phyloP scores from a whole-genome alignment of 2,888 invertebrate species.

The Aspidapion aeneum region DNA sequence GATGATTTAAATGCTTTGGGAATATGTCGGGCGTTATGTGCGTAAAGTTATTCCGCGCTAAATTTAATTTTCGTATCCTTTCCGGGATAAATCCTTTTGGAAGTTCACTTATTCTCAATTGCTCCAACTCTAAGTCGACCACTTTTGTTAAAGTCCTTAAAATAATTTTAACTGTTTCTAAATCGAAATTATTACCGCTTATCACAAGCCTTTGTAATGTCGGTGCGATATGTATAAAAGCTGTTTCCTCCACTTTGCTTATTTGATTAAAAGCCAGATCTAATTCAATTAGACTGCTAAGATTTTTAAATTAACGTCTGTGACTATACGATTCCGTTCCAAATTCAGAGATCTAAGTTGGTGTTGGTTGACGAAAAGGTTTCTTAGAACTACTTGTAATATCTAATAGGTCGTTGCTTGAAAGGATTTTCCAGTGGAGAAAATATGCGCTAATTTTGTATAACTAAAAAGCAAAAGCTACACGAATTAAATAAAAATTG shows the following conservation, averaged over 20 bases:
- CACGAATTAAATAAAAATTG: no score
- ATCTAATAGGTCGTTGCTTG: no score
- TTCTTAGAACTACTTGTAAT: constrained; percentile 71
- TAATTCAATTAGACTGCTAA: constrained; percentile 63
- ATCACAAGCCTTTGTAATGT: constrained; percentile 63
- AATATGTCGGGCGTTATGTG: constrained; percentile 57
- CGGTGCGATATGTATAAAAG: constrained; percentile 59
- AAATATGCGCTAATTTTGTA: no score
- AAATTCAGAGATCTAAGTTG: constrained; percentile 52
- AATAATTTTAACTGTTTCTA: constrained; percentile 53
- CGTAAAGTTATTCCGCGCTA: constrained; percentile 68
- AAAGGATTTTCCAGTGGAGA: no score
- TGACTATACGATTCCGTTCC: constrained; percentile 69
- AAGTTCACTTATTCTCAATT: constrained; percentile 54
- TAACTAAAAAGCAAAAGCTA: no score
- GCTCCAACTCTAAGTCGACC: constrained; percentile 56
- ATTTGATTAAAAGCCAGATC: constrained; percentile 77
- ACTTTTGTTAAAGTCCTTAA: constrained; percentile 58
- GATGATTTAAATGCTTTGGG: constrained; percentile 56
- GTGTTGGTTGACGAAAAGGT: constrained; percentile 60
- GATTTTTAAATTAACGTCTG: constrained; percentile 72
- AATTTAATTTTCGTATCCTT: constrained; percentile 62
- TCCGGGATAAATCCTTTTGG: constrained; percentile 58
- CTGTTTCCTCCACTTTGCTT: constrained; percentile 60
- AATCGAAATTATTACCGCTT: constrained; percentile 67